These are phyloP conservation scores for Trachelipus rathkii DNA, from an alignment of 1,140 invertebrate species.

Conservation along the genomic window DNA sequence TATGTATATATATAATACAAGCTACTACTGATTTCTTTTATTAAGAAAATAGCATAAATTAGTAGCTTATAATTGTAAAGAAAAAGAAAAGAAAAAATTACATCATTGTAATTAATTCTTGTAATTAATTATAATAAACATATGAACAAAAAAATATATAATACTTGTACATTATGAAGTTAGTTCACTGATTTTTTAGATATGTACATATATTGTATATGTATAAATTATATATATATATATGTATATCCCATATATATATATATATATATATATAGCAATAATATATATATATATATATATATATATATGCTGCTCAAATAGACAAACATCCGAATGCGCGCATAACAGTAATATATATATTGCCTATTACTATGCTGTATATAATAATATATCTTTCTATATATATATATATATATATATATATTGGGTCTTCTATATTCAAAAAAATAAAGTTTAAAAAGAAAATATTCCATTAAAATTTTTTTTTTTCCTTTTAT, in stretches of 20 bases:
- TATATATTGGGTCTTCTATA: not conserved
- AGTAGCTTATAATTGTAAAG: not conserved
- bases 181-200: constrained; percentile 2
- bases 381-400: not conserved
- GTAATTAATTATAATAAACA: not conserved
- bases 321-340: not conserved
- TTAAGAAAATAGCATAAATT: not conserved
- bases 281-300: constrained; percentile 1
- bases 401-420: constrained; percentile 5
- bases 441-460: not conserved
- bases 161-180: not conserved
- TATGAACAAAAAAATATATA: not conserved
- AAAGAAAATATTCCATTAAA: not conserved
- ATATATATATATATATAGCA: not conserved
- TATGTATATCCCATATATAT: constrained; percentile 11
- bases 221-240: constrained; percentile 9
- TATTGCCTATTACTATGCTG: not conserved
- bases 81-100: not conserved
- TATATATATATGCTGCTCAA: not conserved
- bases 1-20: constrained; percentile 8
- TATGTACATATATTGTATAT: constrained; percentile 9
- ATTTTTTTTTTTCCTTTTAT: too few species aligned
- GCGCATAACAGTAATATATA: too few species aligned
- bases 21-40: not conserved
- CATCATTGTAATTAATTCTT: not conserved